Evolutionary conservation across 2,797 vertebrate species (phyloP).

Genomic region (Hydrocynus forskahlii): DNA sequence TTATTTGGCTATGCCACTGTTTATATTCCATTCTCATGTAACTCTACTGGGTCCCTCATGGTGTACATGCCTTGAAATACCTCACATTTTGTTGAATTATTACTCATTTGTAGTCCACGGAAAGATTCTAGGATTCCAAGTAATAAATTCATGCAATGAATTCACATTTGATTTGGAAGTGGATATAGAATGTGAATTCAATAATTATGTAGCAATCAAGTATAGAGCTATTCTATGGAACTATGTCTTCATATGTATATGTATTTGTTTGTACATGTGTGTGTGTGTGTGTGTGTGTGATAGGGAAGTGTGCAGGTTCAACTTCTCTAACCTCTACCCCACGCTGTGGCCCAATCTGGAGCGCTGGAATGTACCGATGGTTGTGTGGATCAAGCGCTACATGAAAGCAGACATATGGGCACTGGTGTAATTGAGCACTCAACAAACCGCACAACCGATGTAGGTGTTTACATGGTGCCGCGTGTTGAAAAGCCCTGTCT

Average conservation of each 20-base stretch:
- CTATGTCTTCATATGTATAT: conserved; percentile 25
- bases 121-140: no score
- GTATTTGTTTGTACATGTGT: background rate
- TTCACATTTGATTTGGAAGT: no score
- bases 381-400: conserved; percentile 55
- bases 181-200: no score
- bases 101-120: background rate
- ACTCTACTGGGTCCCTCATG: background rate
- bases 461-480: background rate
- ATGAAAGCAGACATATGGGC: conserved; percentile 59
- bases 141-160: no score
- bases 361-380: conserved; percentile 59
- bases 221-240: no score
- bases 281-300: conserved; percentile 1
- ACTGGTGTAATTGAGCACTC: conserved; percentile 44
- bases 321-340: conserved; percentile 78
- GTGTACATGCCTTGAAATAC: background rate
- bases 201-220: no score
- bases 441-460: background rate
- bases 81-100: conserved; percentile 7
- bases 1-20: background rate
- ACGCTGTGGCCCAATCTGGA: conserved; percentile 80
- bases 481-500: background rate
- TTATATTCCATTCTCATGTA: background rate
- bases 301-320: conserved; percentile 54